phyloP scores from a whole-genome alignment of 2,888 invertebrate species.

The Pandemis corylana region DNA sequence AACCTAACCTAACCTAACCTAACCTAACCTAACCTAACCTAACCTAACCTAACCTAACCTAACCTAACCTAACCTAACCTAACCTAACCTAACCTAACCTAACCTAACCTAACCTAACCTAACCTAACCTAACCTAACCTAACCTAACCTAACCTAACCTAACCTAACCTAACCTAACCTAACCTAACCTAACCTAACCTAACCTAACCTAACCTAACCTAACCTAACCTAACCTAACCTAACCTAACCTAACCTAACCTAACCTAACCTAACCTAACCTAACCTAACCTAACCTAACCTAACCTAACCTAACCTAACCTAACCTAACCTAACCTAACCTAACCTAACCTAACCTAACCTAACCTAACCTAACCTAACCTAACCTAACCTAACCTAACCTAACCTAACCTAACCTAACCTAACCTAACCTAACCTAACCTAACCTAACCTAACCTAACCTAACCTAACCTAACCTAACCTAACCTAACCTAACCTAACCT shows the following conservation, averaged over 20 bases:
- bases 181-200: constrained; percentile 35
- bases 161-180: constrained; percentile 39
- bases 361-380: constrained; percentile 20
- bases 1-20: constrained; percentile 12
- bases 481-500: constrained; percentile 20
- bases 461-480: constrained; percentile 20
- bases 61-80: constrained; percentile 29
- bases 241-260: constrained; percentile 36
- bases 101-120: constrained; percentile 39
- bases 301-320: constrained; percentile 14
- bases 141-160: constrained; percentile 39
- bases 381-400: constrained; percentile 21
- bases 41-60: constrained; percentile 19
- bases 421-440: constrained; percentile 21
- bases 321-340: constrained; percentile 20
- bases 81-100: constrained; percentile 34
- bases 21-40: constrained; percentile 4
- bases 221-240: constrained; percentile 30
- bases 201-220: constrained; percentile 41
- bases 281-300: constrained; percentile 22
- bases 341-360: constrained; percentile 18
- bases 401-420: constrained; percentile 22
- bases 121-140: constrained; percentile 39
- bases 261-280: constrained; percentile 32
- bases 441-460: constrained; percentile 27